A percentile compares a stretch with the other conserved stretches of the same genome.
Conservation (phyloP, 2,113 vertebrate genomes). For the Heliornis fulica region DNA sequence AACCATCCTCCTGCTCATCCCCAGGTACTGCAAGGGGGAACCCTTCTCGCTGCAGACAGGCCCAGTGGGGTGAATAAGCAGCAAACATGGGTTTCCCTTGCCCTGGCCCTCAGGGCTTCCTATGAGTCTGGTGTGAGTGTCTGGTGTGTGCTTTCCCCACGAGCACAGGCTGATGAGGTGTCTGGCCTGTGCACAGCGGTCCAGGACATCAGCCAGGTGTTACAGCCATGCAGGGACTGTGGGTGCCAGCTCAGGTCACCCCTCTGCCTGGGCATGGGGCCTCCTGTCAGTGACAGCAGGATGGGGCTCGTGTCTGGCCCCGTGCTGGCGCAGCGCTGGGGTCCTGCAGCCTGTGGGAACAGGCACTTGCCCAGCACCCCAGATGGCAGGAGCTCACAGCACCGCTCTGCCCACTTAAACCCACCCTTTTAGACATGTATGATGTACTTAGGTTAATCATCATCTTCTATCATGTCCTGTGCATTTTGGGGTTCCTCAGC, state of each 20-base stretch:
- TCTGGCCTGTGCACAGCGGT: rapidly evolving
- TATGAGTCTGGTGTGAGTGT: rapidly evolving
- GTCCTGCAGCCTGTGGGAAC: neutral
- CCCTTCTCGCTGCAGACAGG: neutral
- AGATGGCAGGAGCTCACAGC: neutral
- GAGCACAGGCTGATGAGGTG: neutral
- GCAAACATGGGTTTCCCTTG: rapidly evolving
- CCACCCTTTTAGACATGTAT: no score
- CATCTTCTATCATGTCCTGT: neutral
- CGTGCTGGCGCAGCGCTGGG: neutral
- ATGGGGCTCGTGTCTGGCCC: neutral
- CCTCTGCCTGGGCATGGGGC: neutral
- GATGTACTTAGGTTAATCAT: neutral
- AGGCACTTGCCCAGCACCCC: no score
- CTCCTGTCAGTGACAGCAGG: neutral
- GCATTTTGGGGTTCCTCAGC: neutral
- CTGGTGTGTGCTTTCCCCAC: rapidly evolving
- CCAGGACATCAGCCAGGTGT: rapidly evolving
- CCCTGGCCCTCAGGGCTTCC: neutral
- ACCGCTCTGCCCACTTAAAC: neutral
- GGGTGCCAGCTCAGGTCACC: neutral
- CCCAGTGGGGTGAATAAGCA: neutral
- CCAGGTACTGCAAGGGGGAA: neutral
- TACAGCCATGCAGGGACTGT: rapidly evolving
- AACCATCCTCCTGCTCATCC: neutral